These are phyloP conservation scores for Galerucella pusilla DNA, from an alignment of 2,888 invertebrate genomes.

Conservation along the genomic window DNA sequence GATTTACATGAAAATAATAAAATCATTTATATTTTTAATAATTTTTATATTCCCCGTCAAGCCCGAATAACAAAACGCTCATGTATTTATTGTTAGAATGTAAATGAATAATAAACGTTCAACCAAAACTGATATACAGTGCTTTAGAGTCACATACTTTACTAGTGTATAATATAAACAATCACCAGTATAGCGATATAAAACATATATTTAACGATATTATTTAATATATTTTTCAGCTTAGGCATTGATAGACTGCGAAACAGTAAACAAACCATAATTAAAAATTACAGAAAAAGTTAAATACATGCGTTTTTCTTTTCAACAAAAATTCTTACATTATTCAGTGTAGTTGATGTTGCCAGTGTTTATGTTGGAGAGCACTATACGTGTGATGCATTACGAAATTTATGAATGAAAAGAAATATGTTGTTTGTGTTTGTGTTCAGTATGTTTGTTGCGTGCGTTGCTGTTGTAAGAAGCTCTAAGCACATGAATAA, in stretches of 20 bases:
- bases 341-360: not conserved
- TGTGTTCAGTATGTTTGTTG: not conserved
- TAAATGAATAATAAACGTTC: conserved; percentile 7
- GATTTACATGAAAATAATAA: not conserved
- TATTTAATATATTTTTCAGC: not conserved
- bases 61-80: not conserved
- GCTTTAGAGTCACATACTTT: conserved; percentile 6
- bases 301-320: not conserved
- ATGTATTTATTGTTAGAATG: conserved; percentile 1
- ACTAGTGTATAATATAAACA: not conserved
- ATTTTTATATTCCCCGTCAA: not conserved
- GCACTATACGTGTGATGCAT: not conserved
- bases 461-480: not conserved
- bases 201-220: conserved; percentile 1
- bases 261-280: not conserved
- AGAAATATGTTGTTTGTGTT: not conserved
- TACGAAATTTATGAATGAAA: conserved; percentile 15
- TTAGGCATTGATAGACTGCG: not conserved
- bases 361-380: not conserved
- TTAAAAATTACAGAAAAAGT: not conserved
- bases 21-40: not conserved
- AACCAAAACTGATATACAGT: conserved; percentile 3
- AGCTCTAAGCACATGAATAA: not conserved
- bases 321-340: not conserved
- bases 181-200: not conserved